Evolutionary conservation across 2,113 vertebrate genomes (phyloP), one percentile per base, ranked within the genome.

Genomic region (Pelodiscus sinensis): DNA sequence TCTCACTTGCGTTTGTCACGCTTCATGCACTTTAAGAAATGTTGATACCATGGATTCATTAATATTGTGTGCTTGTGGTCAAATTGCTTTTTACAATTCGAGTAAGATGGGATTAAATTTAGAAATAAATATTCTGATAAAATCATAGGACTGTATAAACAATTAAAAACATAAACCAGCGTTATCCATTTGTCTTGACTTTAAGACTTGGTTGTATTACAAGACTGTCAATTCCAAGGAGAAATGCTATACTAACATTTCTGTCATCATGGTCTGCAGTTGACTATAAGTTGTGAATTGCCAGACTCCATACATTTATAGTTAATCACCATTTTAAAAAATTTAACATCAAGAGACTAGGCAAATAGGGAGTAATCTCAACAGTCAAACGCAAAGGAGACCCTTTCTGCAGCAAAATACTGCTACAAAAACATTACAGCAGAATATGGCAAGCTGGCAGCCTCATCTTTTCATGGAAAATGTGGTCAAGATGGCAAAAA

Each of bases 381-480:
- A 91, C 5, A 79, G 84, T 73, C 89, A 24, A 22, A 27, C 11
- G 38, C 44, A 50, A 12, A 91, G 79, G 6, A 35, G n/a, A 80
- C 55, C 12, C 50, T 29, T 65, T 87, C 84, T 71, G 0, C 54
- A 80, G 52, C 50, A 80, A 88, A 92, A 84, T 2, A 29, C 27
- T 94, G 8, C 50, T 60, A 89, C 18, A 55, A 80, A 85, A 91
- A 55, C 16, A 62, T 68, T n/a, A 44, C 78, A 89, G 88, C 29
- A 81, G 73, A 78, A 56, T 50, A 84, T 78, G 80, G 84, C 91
- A 93, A 90, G 8, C 86, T 91, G 80, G 73, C 82, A 90, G 84
- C 77, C 44, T 35, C 56, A 79, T 38, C 38, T 21, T 82, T 90
- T 85, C 84, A 58, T 52, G 24, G 52, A 81, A 24, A 73, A 85